Conservation (phyloP, 2,113 vertebrate genomes). For the Tinamus guttatus region DNA sequence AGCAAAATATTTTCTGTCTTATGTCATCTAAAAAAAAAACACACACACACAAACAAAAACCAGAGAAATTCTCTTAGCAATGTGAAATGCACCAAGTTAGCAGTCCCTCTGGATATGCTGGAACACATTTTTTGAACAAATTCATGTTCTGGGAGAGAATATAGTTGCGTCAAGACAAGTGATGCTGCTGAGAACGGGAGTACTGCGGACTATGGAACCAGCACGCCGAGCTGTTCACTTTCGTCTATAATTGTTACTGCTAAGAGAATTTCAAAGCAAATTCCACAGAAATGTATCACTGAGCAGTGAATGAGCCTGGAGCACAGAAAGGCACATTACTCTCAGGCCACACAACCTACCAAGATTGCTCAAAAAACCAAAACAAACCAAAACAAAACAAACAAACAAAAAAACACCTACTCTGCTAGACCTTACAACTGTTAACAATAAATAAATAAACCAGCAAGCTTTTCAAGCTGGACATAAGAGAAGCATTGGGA, state of each 20-base stretch:
- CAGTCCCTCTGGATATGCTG: neutral
- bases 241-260: neutral
- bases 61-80: neutral
- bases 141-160: neutral
- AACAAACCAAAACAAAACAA: no score
- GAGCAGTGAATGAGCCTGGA: neutral
- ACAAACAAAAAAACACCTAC: neutral
- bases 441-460: neutral
- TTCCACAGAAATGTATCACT: neutral
- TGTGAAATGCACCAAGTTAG: neutral
- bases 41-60: neutral
- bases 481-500: neutral
- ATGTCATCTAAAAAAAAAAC: neutral
- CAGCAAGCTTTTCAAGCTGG: neutral
- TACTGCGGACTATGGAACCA: neutral
- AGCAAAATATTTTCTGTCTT: neutral
- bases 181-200: neutral
- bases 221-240: neutral
- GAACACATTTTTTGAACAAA: neutral
- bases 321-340: neutral
- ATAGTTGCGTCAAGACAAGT: neutral
- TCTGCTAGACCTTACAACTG: neutral
- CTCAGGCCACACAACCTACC: neutral
- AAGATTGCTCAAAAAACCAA: neutral
- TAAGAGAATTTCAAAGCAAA: neutral